Percentiles rank a stretch among this genome's conserved stretches.
These are phyloP conservation scores for Ciconia maguari DNA, from an alignment of 2,113 vertebrate genomes.

Conservation along the genomic window DNA sequence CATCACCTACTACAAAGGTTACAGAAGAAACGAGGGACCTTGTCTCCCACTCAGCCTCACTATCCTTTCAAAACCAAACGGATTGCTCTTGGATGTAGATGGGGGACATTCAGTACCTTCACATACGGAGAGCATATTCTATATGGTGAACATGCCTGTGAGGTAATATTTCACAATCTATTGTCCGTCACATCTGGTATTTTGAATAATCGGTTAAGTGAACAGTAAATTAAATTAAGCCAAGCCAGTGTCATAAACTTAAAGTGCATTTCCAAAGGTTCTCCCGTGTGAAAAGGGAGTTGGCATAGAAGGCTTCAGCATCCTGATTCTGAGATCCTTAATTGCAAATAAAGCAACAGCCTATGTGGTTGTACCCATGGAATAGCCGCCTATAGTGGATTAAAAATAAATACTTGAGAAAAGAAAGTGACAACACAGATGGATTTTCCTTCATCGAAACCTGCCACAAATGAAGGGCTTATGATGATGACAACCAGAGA, in stretches of 20 bases:
- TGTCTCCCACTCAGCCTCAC: not conserved
- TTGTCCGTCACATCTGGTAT: slow-evolving; percentile 25
- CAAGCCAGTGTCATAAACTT: slow-evolving; percentile 41
- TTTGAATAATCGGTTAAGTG: slow-evolving; percentile 62
- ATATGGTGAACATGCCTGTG: not conserved
- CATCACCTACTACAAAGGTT: not conserved
- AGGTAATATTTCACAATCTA: slow-evolving; percentile 17
- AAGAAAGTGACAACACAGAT: not conserved
- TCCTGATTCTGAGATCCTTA: not conserved
- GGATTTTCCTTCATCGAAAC: not conserved
- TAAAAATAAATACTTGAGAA: slow-evolving; percentile 18
- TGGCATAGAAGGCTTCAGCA: not conserved
- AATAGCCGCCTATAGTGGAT: not conserved
- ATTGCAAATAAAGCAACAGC: slow-evolving; percentile 36
- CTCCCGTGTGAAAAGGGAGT: not conserved
- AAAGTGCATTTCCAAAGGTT: slow-evolving; percentile 52
- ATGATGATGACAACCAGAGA: not conserved
- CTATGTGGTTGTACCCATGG: not conserved
- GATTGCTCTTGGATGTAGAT: not conserved
- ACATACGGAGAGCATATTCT: not conserved
- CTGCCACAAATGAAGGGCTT: not conserved
- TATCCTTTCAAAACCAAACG: not conserved
- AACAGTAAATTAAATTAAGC: slow-evolving; percentile 63
- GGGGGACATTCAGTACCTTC: not conserved
- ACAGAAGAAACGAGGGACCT: not conserved